Evolutionary conservation across 2,797 vertebrate genomes (phyloP).

Genomic region (Prionace glauca): DNA sequence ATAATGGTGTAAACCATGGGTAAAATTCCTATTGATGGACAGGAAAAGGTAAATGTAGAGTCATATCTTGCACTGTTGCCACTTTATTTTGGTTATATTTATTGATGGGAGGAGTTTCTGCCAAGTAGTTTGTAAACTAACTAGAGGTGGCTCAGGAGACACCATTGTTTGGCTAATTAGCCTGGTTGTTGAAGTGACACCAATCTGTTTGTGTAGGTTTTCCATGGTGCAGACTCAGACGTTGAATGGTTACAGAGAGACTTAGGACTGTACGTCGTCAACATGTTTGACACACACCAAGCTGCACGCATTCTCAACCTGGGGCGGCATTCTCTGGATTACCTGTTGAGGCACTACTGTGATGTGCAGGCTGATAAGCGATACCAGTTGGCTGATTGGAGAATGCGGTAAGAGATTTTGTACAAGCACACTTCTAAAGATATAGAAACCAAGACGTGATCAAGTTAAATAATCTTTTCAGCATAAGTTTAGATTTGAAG

Average conservation of each 20-base stretch:
- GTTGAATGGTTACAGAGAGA: slow-evolving; percentile 95
- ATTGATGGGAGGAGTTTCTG: not conserved
- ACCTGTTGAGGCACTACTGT: slow-evolving; percentile 83
- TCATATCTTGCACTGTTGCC: not conserved
- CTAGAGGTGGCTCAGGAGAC: not conserved
- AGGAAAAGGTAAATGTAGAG: not conserved
- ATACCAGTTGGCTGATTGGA: slow-evolving; percentile 95
- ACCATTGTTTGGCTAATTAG: not conserved
- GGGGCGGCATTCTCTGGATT: slow-evolving; percentile 81
- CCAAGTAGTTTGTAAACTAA: not conserved
- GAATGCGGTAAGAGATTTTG: slow-evolving; percentile 71
- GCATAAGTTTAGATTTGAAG: not conserved
- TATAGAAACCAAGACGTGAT: not conserved
- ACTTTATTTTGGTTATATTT: no score
- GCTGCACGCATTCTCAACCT: slow-evolving; percentile 81
- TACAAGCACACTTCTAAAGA: not conserved
- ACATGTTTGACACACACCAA: slow-evolving; percentile 93
- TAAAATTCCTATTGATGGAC: not conserved
- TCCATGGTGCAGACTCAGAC: slow-evolving; percentile 91
- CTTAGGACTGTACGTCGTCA: slow-evolving; percentile 87
- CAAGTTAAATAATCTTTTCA: not conserved
- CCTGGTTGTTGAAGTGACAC: not conserved
- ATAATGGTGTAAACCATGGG: not conserved
- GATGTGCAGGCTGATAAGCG: slow-evolving; percentile 77
- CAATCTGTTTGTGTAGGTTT: slow-evolving; percentile 62